Evolutionary conservation across 1,140 invertebrate species (phyloP).

Genomic region (Dendroctonus valens): DNA sequence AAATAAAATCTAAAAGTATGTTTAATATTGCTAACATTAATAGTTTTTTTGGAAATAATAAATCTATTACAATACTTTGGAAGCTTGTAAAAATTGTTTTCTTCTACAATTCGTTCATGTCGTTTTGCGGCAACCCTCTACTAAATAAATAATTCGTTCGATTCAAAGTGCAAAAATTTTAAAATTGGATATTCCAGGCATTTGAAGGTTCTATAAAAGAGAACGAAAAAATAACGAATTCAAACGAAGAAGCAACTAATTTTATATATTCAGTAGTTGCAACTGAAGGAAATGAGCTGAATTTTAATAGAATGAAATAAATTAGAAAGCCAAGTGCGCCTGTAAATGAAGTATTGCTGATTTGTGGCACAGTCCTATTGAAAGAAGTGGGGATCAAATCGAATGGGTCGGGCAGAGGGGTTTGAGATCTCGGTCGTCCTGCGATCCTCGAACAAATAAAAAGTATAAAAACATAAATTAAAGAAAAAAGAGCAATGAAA

Average conservation of each 20-base stretch:
- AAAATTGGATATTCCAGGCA: too few relatives aligned
- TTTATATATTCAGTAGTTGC: slow-evolving; percentile 37
- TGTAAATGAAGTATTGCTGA: slow-evolving; percentile 38
- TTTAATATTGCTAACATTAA: too few relatives aligned
- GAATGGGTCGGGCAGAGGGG: slow-evolving; percentile 21
- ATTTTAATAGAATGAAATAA: slow-evolving; percentile 35
- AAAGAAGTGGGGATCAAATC: slow-evolving; percentile 36
- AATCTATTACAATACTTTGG: too few relatives aligned
- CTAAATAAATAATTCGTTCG: too few relatives aligned
- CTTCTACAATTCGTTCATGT: too few relatives aligned
- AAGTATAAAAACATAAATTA: slow-evolving; percentile 38
- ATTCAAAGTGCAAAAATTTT: too few relatives aligned
- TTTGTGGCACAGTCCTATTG: slow-evolving; percentile 33
- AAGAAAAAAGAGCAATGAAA: slow-evolving; percentile 35
- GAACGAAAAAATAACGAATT: slow-evolving; percentile 10
- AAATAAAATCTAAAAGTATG: too few relatives aligned
- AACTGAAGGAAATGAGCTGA: slow-evolving; percentile 34
- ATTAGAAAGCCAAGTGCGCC: slow-evolving; percentile 34
- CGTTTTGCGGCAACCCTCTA: too few relatives aligned
- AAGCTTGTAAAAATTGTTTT: too few relatives aligned
- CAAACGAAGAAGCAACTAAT: slow-evolving; percentile 26
- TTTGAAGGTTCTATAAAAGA: slow-evolving; percentile 4
- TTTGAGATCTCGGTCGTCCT: background rate
- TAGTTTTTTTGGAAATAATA: too few relatives aligned
- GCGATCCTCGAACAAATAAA: slow-evolving; percentile 33